Evolutionary conservation across 2,888 invertebrate genomes (phyloP), one percentile per base, ranked within the genome.

Genomic region (Coelinius sp.): DNA sequence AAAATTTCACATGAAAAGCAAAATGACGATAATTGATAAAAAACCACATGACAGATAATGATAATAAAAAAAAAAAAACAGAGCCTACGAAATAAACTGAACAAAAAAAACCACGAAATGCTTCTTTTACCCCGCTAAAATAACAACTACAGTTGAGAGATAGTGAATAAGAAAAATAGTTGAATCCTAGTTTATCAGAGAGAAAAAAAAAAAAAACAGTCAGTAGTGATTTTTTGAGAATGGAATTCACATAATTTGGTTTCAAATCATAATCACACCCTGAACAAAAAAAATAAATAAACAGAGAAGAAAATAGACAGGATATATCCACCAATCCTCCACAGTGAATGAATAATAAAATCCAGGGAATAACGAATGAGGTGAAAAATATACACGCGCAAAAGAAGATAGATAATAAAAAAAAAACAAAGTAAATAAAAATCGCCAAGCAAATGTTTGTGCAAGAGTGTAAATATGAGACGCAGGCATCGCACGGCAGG

Each of bases 241-340:
- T 66, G 66, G 70, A 56, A 56, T 70, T 70, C 74, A 70, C 74
- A 59, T 73, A 71, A 73, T 76, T 74, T 67, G 71, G 71, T 71
- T 53, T 71, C 63, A 46, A 67, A 68, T 68, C 68, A 73, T 76
- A 64, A 74, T 74, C 68, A 72, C 73, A 70, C 68, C 46, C 41
- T 31, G 14, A 49, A 38, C 44, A 52, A 67, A 53, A 49, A n/a
- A 44, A 62, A n/a, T 25, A 41, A 38, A 41, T 63, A 14, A 44
- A 35, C 24, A 53, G 20, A 49, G 7, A 52, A 46, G 20, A 66
- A 46, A 31, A n/a, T n/a, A n/a, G n/a, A n/a, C n/a, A n/a, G n/a
- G n/a, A 17, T 31, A 31, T 25, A 46, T 65, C 52, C 46, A 35
- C 12, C 22, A 52, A 35, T 52, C 52, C 53, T 52, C n/a, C 27